Evolutionary conservation across 1,140 invertebrate species (phyloP).

Genomic region (Trichoplusia ni): DNA sequence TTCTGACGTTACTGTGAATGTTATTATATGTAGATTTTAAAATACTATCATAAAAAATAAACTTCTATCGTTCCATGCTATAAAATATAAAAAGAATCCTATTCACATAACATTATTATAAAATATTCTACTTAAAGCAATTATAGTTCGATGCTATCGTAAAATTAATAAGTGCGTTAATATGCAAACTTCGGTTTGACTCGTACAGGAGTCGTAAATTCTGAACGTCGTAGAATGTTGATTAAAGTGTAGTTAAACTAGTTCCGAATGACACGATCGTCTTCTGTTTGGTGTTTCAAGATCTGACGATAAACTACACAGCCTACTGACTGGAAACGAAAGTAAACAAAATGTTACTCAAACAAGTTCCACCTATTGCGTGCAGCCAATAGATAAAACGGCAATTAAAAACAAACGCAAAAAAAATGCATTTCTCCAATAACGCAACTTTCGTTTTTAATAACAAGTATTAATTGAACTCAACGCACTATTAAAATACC

Average conservation of each 20-base stretch:
- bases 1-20: constrained; percentile 3
- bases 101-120: background rate
- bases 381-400: constrained; percentile 9
- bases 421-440: constrained; percentile 27
- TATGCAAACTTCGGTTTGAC: constrained; percentile 36
- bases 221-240: constrained; percentile 33
- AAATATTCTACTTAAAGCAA: constrained; percentile 20
- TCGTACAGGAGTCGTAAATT: constrained; percentile 33
- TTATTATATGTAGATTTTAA: constrained; percentile 12
- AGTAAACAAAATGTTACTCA: constrained; percentile 25
- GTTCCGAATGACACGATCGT: constrained; percentile 12
- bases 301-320: background rate
- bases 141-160: constrained; percentile 25
- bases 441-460: constrained; percentile 22
- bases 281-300: constrained; percentile 11
- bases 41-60: background rate
- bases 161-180: constrained; percentile 33
- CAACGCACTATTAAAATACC: constrained; percentile 38
- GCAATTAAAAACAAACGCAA: constrained; percentile 21
- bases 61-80: background rate
- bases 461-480: background rate
- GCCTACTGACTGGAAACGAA: constrained; percentile 22
- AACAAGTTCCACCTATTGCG: constrained; percentile 21
- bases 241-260: constrained; percentile 27
- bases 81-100: background rate